Conservation (phyloP, 2,888 invertebrate species). For the Stomorhina lunata region DNA sequence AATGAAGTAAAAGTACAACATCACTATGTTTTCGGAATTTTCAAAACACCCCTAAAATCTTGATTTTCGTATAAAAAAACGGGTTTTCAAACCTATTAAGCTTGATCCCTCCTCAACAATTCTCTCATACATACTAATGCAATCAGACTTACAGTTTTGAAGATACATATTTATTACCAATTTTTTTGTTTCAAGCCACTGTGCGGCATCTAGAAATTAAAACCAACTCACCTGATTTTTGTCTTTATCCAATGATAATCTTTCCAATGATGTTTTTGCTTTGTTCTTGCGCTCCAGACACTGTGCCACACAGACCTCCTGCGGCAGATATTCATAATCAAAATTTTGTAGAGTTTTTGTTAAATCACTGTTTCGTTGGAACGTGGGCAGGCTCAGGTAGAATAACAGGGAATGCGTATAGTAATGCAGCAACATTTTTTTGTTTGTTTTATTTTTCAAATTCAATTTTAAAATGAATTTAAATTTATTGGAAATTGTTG, state of each 20-base stretch:
- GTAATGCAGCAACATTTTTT: conserved; percentile 47
- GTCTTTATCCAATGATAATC: not conserved
- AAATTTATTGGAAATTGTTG: not conserved
- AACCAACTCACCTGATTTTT: conserved; percentile 19
- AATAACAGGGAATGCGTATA: conserved; percentile 58
- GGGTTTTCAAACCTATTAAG: too few species aligned
- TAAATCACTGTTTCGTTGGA: conserved; percentile 24
- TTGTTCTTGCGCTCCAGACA: conserved; percentile 27
- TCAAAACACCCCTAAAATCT: too few species aligned
- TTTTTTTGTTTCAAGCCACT: too few species aligned
- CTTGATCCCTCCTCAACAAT: too few species aligned
- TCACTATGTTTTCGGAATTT: too few species aligned
- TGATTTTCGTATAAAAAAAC: too few species aligned
- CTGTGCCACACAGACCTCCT: conserved; percentile 59
- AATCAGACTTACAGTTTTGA: too few species aligned
- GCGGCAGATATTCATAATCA: conserved; percentile 52
- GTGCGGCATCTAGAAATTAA: too few species aligned
- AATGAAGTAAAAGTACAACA: too few species aligned
- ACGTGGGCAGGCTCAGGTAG: conserved; percentile 41
- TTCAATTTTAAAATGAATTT: not conserved
- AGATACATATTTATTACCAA: too few species aligned
- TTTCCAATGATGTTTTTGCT: not conserved
- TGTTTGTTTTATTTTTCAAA: not conserved
- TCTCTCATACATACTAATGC: too few species aligned
- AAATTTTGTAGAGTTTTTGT: conserved; percentile 23